A percentile compares a stretch with the other conserved stretches of the same genome.
phyloP scores from a whole-genome alignment of 2,797 vertebrate genomes.

The Crocodylus rhombifer region DNA sequence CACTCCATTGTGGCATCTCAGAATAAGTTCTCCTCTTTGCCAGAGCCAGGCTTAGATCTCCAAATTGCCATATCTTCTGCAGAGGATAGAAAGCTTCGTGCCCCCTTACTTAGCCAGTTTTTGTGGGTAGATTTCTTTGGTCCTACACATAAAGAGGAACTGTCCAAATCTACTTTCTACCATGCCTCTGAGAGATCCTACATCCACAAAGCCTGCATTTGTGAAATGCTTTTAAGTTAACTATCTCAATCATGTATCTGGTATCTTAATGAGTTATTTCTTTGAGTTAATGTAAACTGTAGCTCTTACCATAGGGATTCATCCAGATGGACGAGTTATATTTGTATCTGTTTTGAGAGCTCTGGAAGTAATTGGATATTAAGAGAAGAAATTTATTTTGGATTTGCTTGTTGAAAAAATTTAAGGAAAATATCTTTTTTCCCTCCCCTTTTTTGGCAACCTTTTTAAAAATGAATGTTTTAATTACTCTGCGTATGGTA shows the following conservation, averaged over 20 bases:
- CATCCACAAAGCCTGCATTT: not conserved
- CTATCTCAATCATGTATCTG: not conserved
- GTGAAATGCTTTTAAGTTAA: not conserved
- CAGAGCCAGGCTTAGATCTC: not conserved
- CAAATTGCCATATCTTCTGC: not conserved
- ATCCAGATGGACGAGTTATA: not conserved
- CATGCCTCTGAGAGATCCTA: accelerated
- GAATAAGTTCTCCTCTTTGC: not conserved
- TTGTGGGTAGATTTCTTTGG: not conserved
- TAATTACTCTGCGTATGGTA: not conserved
- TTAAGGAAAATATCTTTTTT: not conserved
- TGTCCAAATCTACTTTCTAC: not conserved
- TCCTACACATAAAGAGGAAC: not conserved
- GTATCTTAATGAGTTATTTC: not conserved
- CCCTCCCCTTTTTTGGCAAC: not conserved
- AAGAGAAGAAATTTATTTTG: not conserved
- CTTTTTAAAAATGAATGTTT: not conserved
- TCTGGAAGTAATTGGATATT: not conserved
- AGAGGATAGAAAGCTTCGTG: no score
- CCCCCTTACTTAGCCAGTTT: not conserved
- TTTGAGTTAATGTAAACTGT: not conserved
- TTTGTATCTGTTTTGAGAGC: slow-evolving; percentile 4
- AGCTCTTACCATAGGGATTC: not conserved
- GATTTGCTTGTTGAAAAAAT: not conserved
- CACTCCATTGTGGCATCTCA: not conserved